These are phyloP conservation scores for Luehdorfia chinensis DNA, from an alignment of 1,140 invertebrate genomes.

Conservation along the genomic window DNA sequence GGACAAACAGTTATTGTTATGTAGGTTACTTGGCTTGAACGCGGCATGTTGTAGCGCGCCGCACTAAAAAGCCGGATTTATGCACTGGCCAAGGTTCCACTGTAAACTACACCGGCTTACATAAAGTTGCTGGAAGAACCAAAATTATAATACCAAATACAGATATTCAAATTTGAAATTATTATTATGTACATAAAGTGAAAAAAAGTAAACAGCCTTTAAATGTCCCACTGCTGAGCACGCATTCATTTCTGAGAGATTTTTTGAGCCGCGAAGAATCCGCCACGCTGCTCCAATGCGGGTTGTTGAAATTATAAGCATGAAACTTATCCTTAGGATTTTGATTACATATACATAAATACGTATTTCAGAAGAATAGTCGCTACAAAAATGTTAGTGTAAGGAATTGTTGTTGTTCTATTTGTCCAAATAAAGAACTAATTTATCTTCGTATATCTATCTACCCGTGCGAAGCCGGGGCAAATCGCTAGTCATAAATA, in stretches of 20 bases:
- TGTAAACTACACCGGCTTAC: conserved; percentile 4
- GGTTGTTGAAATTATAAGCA: background rate
- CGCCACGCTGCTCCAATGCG: too few species aligned
- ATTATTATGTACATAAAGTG: background rate
- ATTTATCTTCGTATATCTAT: too few species aligned
- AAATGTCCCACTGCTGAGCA: too few species aligned
- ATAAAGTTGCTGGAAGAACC: conserved; percentile 2
- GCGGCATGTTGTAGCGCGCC: conserved; percentile 17
- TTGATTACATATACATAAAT: too few species aligned
- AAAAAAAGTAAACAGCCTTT: too few species aligned
- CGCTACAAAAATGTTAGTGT: too few species aligned
- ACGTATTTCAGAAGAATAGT: background rate
- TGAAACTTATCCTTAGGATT: background rate
- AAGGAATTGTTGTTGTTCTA: too few species aligned
- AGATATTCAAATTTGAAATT: background rate
- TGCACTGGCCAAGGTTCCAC: conserved; percentile 30
- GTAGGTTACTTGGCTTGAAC: conserved; percentile 30
- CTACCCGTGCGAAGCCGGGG: too few species aligned
- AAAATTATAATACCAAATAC: background rate
- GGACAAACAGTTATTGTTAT: conserved; percentile 29
- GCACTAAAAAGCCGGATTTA: conserved; percentile 32
- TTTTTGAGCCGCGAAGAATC: too few species aligned
- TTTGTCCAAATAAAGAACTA: too few species aligned
- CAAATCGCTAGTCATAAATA: too few species aligned
- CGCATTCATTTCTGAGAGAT: too few species aligned